phyloP scores from a whole-genome alignment of 2,113 vertebrate genomes.

The Muntiacus muntjak region DNA sequence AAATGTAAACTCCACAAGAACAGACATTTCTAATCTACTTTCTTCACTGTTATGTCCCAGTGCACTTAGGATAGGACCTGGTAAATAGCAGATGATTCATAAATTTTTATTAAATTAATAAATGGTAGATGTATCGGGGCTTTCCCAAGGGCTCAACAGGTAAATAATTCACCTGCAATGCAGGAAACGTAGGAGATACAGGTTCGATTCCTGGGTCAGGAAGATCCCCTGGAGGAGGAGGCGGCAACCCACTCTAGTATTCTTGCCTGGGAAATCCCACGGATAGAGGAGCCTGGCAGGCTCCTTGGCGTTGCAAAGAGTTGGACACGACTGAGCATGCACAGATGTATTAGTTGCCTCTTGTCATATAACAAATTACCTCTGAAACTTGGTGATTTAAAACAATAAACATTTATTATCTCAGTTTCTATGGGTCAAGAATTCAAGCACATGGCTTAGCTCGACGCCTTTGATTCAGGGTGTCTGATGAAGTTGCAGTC shows the following conservation, averaged over 20 bases:
- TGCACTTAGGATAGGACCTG: neutral
- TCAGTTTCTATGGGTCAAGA: neutral
- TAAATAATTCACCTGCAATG: neutral
- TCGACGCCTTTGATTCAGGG: neutral
- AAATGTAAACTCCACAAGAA: neutral
- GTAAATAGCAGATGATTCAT: neutral
- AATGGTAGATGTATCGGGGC: neutral
- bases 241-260: neutral
- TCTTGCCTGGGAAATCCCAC: too few species aligned
- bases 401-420: neutral
- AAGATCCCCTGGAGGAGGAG: neutral
- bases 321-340: neutral
- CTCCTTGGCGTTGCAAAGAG: neutral
- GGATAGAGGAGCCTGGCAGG: neutral
- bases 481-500: neutral
- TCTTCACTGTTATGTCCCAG: neutral
- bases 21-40: neutral
- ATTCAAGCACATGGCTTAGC: neutral
- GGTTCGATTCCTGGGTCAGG: neutral
- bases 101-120: constrained; percentile 23
- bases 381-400: neutral
- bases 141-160: neutral
- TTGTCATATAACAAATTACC: neutral
- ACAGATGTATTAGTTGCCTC: neutral
- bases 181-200: neutral